phyloP scores from a whole-genome alignment of 1,140 invertebrate species.

The Megathymus violae region DNA sequence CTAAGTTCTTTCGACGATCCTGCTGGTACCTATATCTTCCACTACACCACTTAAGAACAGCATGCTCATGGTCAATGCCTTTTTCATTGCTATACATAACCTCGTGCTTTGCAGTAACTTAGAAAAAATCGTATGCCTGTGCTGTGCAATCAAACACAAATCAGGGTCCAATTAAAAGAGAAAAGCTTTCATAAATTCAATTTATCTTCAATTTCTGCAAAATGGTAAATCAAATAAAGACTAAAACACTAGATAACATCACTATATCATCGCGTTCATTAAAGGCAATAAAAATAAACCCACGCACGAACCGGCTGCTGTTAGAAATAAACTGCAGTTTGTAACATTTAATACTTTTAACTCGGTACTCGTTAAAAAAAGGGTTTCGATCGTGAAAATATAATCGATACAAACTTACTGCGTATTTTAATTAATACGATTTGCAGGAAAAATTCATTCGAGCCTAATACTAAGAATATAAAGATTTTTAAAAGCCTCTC shows the following conservation, averaged over 20 bases:
- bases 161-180: constrained; percentile 1
- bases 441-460: too few species aligned
- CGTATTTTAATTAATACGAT: too few species aligned
- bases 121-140: constrained; percentile 11
- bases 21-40: too few species aligned
- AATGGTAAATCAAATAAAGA: not conserved
- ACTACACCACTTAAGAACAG: too few species aligned
- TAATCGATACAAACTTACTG: too few species aligned
- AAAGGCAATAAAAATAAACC: constrained; percentile 1
- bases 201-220: not conserved
- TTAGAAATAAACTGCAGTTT: not conserved
- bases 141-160: not conserved
- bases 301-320: not conserved
- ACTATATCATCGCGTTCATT: constrained; percentile 2
- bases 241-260: not conserved
- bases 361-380: too few species aligned
- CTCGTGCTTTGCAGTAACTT: constrained; percentile 15
- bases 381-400: too few species aligned
- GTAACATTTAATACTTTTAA: not conserved
- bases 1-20: too few species aligned
- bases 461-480: too few species aligned
- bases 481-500: too few species aligned
- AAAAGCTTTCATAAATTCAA: constrained; percentile 20
- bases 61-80: too few species aligned
- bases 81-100: constrained; percentile 18